phyloP scores from a whole-genome alignment of 53 echinoderm and acorn worm genomes.

The Holothuria leucospilota region DNA sequence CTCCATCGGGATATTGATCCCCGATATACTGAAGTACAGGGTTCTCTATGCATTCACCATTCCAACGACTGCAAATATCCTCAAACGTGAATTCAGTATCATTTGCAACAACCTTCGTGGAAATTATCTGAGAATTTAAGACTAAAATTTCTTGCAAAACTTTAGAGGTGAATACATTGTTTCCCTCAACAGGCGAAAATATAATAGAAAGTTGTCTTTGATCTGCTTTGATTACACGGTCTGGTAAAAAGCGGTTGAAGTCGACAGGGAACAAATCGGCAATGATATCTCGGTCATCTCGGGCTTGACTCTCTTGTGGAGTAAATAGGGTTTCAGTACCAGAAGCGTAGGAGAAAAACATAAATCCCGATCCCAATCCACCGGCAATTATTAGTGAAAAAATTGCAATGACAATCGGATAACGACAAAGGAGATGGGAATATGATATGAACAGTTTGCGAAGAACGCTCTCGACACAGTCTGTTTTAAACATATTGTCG shows the following conservation, averaged over 20 bases:
- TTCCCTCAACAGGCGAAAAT: slow-evolving; percentile 44
- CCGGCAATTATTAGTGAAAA: background rate
- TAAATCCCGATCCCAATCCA: slow-evolving; percentile 10
- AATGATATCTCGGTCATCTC: slow-evolving; percentile 43
- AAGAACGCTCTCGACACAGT: slow-evolving; percentile 22
- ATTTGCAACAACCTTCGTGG: background rate
- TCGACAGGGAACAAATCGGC: slow-evolving; percentile 56
- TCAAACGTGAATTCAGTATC: slow-evolving; percentile 18
- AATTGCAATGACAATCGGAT: background rate
- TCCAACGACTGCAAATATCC: slow-evolving; percentile 7
- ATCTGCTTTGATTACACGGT: slow-evolving; percentile 44
- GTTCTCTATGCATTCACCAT: slow-evolving; percentile 50
- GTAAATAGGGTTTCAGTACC: slow-evolving; percentile 57
- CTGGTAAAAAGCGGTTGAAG: slow-evolving; percentile 50
- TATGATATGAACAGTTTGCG: slow-evolving; percentile 2
- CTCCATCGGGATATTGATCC: background rate
- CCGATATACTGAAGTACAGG: slow-evolving; percentile 32
- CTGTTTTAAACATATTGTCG: background rate
- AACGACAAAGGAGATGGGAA: background rate
- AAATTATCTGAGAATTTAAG: slow-evolving; percentile 22
- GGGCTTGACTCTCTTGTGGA: slow-evolving; percentile 64
- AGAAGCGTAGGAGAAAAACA: slow-evolving; percentile 1
- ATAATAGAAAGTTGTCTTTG: slow-evolving; percentile 50
- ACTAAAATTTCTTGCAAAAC: slow-evolving; percentile 57
- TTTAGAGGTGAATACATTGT: slow-evolving; percentile 53